phyloP scores from a whole-genome alignment of 92 coral and sea anemone genomes.

The Micromussa lordhowensis region DNA sequence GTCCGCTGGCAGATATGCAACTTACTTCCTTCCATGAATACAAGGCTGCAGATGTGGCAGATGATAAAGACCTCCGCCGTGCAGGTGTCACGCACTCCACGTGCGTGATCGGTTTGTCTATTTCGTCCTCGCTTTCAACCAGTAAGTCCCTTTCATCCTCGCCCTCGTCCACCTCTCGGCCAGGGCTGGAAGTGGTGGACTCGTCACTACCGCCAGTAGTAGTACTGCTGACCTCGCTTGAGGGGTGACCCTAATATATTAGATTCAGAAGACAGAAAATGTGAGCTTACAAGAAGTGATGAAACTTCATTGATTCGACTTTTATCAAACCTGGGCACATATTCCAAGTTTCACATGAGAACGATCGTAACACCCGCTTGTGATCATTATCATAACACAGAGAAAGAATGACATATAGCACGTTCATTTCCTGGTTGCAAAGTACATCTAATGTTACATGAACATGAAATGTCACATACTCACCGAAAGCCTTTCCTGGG shows the following conservation, averaged over 20 bases:
- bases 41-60: slow-evolving; percentile 39
- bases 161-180: slow-evolving; percentile 81
- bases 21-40: slow-evolving; percentile 96
- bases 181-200: slow-evolving; percentile 90
- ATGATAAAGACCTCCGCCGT: slow-evolving; percentile 18
- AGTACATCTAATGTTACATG: too few relatives aligned
- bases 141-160: slow-evolving; percentile 71
- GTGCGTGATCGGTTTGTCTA: slow-evolving; percentile 75
- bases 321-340: background rate
- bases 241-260: slow-evolving; percentile 65
- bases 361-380: background rate
- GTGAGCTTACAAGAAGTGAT: background rate
- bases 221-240: slow-evolving; percentile 84
- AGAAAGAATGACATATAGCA: background rate
- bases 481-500: slow-evolving; percentile 90
- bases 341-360: background rate
- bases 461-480: background rate
- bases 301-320: background rate
- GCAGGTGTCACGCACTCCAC: slow-evolving; percentile 60
- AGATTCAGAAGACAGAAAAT: background rate
- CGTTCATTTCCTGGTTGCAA: background rate
- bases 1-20: background rate
- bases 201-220: slow-evolving; percentile 96
- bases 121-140: slow-evolving; percentile 51
- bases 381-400: background rate